Conservation (phyloP, 2,113 vertebrate species). For the Tragelaphus imberbis region DNA sequence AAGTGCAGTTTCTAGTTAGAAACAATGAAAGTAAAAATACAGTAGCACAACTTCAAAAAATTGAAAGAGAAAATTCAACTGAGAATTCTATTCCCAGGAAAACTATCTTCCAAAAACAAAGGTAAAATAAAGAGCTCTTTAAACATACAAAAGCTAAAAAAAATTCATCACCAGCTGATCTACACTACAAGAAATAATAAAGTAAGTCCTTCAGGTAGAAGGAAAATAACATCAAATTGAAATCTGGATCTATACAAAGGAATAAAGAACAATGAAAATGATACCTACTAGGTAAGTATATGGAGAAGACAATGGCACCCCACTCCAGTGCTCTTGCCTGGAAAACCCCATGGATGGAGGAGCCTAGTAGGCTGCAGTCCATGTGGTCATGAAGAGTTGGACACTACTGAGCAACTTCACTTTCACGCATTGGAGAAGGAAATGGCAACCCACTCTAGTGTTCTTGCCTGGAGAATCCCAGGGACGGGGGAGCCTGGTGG, state of each 20-base stretch:
- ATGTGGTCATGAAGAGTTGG: too few relatives aligned
- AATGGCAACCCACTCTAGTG: too few relatives aligned
- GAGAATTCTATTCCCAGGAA: not conserved
- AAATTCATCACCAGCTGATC: not conserved
- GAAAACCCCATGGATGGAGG: too few relatives aligned
- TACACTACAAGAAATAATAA: not conserved
- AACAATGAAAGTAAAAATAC: not conserved
- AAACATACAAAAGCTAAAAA: not conserved
- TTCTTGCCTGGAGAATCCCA: too few relatives aligned
- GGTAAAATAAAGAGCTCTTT: constrained; percentile 16
- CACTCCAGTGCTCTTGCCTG: too few relatives aligned
- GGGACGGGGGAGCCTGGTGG: too few relatives aligned
- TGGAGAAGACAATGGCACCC: not conserved
- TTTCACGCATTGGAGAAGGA: too few relatives aligned
- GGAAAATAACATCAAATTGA: not conserved
- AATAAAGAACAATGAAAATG: not conserved
- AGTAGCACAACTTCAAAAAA: not conserved
- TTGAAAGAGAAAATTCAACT: not conserved
- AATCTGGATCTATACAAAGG: not conserved
- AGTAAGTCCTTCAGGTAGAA: not conserved
- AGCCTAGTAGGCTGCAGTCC: too few relatives aligned
- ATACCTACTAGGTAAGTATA: not conserved
- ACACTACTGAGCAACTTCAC: too few relatives aligned
- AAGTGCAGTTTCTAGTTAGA: not conserved
- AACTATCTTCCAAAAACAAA: constrained; percentile 2